Evolutionary conservation across 64 coral and sea anemone genomes (phyloP).

Genomic region (Orbicella faveolata): DNA sequence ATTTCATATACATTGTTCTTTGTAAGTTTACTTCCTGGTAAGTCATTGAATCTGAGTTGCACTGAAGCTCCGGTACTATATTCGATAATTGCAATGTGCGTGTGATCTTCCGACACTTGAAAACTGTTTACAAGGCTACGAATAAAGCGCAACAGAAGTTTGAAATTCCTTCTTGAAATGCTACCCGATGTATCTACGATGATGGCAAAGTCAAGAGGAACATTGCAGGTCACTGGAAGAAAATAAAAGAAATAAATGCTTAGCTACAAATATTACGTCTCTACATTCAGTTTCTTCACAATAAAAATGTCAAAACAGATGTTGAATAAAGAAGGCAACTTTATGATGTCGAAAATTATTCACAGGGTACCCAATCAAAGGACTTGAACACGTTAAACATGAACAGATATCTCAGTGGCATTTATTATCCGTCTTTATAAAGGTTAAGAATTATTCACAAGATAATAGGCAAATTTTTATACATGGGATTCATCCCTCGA

Average conservation of each 20-base stretch:
- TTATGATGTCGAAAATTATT: no score
- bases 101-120: constrained; percentile 47
- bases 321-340: no score
- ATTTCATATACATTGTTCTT: not conserved
- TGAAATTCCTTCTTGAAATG: constrained; percentile 44
- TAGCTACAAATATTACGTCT: no score
- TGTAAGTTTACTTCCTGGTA: constrained; percentile 18
- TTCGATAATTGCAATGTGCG: constrained; percentile 48
- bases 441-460: no score
- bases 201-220: constrained; percentile 67
- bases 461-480: no score
- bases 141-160: constrained; percentile 17
- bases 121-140: constrained; percentile 34
- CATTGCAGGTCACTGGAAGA: constrained; percentile 1
- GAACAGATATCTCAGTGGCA: no score
- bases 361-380: no score
- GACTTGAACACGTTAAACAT: no score
- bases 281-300: no score
- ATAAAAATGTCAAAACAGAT: no score
- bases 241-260: not conserved
- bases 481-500: no score
- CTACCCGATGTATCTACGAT: constrained; percentile 62
- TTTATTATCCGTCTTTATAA: no score
- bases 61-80: constrained; percentile 42
- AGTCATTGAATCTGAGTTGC: constrained; percentile 52